Evolutionary conservation across 2,888 invertebrate species (phyloP).

Genomic region (Lepidocyrtoides sp.): DNA sequence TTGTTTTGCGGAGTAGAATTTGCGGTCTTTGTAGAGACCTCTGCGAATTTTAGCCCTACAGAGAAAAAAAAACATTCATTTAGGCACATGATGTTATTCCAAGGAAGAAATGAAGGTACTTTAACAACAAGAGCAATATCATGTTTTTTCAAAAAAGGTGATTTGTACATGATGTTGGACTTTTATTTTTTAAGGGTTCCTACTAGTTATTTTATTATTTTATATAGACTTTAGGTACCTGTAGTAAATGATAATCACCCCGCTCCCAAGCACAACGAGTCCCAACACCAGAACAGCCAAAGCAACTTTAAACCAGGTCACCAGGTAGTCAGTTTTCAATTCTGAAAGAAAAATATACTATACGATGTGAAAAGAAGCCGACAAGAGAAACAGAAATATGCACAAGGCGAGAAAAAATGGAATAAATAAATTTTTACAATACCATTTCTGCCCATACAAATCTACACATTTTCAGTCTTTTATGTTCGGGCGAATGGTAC

Average conservation of each 20-base stretch:
- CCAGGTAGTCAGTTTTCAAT: constrained; percentile 76
- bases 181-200: background rate
- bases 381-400: background rate
- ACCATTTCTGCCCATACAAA: background rate
- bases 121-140: constrained; percentile 50
- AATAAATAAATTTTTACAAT: constrained; percentile 44
- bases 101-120: constrained; percentile 1
- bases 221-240: constrained; percentile 70
- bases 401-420: background rate
- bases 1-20: constrained; percentile 77
- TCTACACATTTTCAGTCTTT: background rate
- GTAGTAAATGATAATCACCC: constrained; percentile 80
- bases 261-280: constrained; percentile 72
- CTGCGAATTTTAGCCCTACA: constrained; percentile 27
- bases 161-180: background rate
- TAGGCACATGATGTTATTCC: background rate
- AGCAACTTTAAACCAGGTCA: constrained; percentile 83
- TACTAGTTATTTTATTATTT: too few species aligned
- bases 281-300: constrained; percentile 78
- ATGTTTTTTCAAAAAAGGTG: constrained; percentile 45
- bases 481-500: background rate
- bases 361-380: background rate
- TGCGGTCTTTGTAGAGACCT: constrained; percentile 70
- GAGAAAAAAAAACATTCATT: background rate
- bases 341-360: constrained; percentile 33